Evolutionary conservation across 2,888 invertebrate species (phyloP), one percentile per base, ranked within the genome.

Genomic region (Dichetophora obliterata): DNA sequence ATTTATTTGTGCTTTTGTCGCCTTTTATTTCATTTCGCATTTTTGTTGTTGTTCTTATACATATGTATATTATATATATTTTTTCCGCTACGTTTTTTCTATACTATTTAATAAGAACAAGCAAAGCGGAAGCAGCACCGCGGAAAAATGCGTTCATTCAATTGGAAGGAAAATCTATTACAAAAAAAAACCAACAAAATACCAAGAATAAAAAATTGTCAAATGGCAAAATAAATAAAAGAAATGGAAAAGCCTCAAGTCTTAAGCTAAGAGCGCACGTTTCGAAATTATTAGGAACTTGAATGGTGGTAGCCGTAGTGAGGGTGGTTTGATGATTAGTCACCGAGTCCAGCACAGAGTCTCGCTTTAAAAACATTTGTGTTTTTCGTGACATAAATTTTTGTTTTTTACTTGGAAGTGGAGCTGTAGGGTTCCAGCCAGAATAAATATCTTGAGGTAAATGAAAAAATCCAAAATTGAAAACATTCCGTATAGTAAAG

Each of bases 121-220:
- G 48, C 52, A 65, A 57, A 27, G 50, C 50, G 31, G 52, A 73
- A 50, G 52, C 71, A 71, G 37, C 27, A 50, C 22, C 50, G 75
- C 68, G 59, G 73, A 66, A 85, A 84, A 85, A 85, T 85, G 82
- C 83, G 84, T 74, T 80, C 85, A 81, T 83, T 86, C 81, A 80
- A 82, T 84, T 82, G 84, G 84, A 85, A 86, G 78, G 78, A 81
- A 86, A 86, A 86, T 65, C 50, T 65, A 50, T 73, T 8, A 50
- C 48, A 19, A 63, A 11, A 65, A 63, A 27, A 48, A 61, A 65
- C 3, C 16, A 11, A 16, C 37, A 37, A 65, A 48, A 22, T 11
- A 48, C 63, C 14, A 61, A 48, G 43, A 43, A 50, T 27, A 27
- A 16, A 71, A 70, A 59, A 43, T 43, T 43, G 43, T 43, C 43